Evolutionary conservation across 2,888 invertebrate genomes (phyloP).

Genomic region (Dione vanillae): DNA sequence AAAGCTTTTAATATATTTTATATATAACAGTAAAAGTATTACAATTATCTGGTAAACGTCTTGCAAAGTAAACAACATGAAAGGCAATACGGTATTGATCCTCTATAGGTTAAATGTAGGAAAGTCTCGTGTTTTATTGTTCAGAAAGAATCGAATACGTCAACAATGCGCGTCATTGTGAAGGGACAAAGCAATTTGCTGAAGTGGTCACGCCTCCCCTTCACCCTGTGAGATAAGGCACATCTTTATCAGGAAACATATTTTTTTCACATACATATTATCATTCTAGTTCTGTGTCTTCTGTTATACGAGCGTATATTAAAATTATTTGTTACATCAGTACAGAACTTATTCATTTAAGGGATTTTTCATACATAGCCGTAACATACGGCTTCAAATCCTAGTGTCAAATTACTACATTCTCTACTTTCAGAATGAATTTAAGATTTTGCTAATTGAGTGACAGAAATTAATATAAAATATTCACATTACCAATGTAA

Average conservation of each 20-base stretch:
- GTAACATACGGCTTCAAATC: too few relatives aligned
- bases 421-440: too few relatives aligned
- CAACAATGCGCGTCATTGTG: slow-evolving; percentile 51
- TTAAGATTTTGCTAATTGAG: too few relatives aligned
- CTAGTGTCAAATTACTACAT: too few relatives aligned
- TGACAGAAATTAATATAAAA: too few relatives aligned
- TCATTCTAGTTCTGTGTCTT: slow-evolving; percentile 25
- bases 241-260: slow-evolving; percentile 47
- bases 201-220: slow-evolving; percentile 50
- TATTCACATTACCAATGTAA: too few relatives aligned
- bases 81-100: slow-evolving; percentile 39
- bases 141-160: slow-evolving; percentile 47
- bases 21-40: not conserved
- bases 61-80: slow-evolving; percentile 22
- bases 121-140: slow-evolving; percentile 46
- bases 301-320: not conserved
- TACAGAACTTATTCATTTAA: not conserved
- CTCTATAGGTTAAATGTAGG: slow-evolving; percentile 41
- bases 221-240: slow-evolving; percentile 49
- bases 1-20: not conserved
- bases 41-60: slow-evolving; percentile 22
- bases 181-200: slow-evolving; percentile 54
- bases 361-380: too few relatives aligned
- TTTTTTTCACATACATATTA: slow-evolving; percentile 35
- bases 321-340: not conserved